These are phyloP conservation scores for Drosophila pruinosa DNA, from an alignment of 1,140 invertebrate genomes.

Conservation along the genomic window DNA sequence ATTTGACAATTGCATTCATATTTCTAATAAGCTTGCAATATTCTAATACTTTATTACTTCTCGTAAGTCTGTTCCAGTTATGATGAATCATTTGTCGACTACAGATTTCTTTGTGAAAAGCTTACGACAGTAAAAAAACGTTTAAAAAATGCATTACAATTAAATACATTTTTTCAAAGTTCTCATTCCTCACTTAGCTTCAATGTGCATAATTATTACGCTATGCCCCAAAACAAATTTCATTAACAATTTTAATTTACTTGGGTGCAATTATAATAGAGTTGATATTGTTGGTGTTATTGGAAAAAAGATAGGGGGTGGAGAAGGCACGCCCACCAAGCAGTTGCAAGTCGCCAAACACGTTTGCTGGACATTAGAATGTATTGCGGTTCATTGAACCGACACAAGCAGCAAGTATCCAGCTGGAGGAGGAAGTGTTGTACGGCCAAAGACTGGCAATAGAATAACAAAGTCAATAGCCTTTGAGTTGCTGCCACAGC, in stretches of 20 bases:
- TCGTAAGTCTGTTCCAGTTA: too few relatives aligned
- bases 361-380: constrained; percentile 75
- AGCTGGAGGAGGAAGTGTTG: constrained; percentile 66
- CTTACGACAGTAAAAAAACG: too few relatives aligned
- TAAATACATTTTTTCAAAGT: not conserved
- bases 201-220: constrained; percentile 26
- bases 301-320: not conserved
- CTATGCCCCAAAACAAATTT: constrained; percentile 27
- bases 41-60: too few relatives aligned
- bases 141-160: too few relatives aligned
- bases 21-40: too few relatives aligned
- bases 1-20: too few relatives aligned
- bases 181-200: not conserved
- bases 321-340: constrained; percentile 13
- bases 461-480: constrained; percentile 78
- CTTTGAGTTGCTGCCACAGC: constrained; percentile 43
- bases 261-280: constrained; percentile 38
- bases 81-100: too few relatives aligned
- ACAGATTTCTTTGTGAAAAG: too few relatives aligned
- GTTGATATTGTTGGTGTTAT: constrained; percentile 17
- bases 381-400: constrained; percentile 61
- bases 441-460: constrained; percentile 59
- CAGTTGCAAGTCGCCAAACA: constrained; percentile 64
- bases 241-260: constrained; percentile 46
- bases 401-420: constrained; percentile 24